Evolutionary conservation across 2,113 vertebrate genomes (phyloP).

Genomic region (Elgaria multicarinata): DNA sequence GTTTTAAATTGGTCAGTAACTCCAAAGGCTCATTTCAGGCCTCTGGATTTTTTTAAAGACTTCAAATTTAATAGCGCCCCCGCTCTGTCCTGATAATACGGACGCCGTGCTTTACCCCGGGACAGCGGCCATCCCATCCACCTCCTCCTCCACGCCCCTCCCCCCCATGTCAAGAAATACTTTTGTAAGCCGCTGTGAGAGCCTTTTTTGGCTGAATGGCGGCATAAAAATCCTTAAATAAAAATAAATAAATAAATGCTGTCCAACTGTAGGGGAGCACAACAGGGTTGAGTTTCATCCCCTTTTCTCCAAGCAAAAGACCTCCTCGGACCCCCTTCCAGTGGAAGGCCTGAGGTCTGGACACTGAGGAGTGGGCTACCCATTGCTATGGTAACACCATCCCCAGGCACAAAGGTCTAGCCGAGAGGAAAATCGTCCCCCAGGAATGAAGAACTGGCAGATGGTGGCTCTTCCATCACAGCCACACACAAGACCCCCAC

Average conservation of each 20-base stretch:
- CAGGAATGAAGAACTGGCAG: background rate
- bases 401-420: background rate
- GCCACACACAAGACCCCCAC: background rate
- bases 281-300: background rate
- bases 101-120: background rate
- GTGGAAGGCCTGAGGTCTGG: background rate
- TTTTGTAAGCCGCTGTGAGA: too few relatives aligned
- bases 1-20: background rate
- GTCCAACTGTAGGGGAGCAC: background rate
- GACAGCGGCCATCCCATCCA: background rate
- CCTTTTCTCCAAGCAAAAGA: background rate
- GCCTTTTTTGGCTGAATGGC: too few relatives aligned
- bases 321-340: background rate
- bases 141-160: background rate
- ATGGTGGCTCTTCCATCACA: background rate
- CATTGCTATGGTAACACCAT: background rate
- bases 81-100: background rate
- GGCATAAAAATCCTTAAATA: too few relatives aligned
- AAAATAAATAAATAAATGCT: too few relatives aligned
- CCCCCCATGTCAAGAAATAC: too few relatives aligned
- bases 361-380: background rate
- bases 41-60: too few relatives aligned
- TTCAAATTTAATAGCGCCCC: background rate
- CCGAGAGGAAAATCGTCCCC: background rate
- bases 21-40: too few relatives aligned